phyloP scores from a whole-genome alignment of 2,888 invertebrate genomes.

The Drosophila testacea region DNA sequence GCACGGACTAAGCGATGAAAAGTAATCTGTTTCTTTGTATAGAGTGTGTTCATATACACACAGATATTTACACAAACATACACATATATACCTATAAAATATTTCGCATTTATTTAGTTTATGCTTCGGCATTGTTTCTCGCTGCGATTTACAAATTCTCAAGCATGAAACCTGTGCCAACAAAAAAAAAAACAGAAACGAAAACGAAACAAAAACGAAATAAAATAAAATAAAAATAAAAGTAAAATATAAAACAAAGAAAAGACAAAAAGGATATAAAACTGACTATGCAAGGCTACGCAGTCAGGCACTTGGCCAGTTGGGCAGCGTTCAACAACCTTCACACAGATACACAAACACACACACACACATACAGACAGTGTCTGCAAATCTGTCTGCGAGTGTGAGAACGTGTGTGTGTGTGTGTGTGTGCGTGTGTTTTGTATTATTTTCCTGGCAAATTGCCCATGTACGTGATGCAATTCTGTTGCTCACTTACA shows the following conservation, averaged over 20 bases:
- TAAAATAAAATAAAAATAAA: conserved; percentile 10
- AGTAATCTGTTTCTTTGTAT: conserved; percentile 70
- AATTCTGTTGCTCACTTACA: conserved; percentile 80
- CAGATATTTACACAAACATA: conserved; percentile 10
- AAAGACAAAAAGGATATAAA: conserved; percentile 22
- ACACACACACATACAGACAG: conserved; percentile 17
- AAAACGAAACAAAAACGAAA: conserved; percentile 10
- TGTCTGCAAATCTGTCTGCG: conserved; percentile 45
- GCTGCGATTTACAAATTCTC: conserved; percentile 81
- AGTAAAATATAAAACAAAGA: conserved; percentile 2
- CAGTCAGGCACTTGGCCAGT: conserved; percentile 53
- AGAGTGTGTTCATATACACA: conserved; percentile 16
- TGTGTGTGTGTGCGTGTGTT: conserved; percentile 35
- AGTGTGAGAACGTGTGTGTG: conserved; percentile 14
- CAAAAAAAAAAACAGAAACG: conserved; percentile 23
- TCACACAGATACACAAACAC: conserved; percentile 32
- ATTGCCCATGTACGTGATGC: conserved; percentile 82
- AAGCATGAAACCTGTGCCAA: conserved; percentile 75
- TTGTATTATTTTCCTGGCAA: conserved; percentile 80
- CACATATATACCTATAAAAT: conserved; percentile 59
- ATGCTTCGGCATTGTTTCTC: conserved; percentile 76
- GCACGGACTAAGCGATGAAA: conserved; percentile 74
- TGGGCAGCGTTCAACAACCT: conserved; percentile 65
- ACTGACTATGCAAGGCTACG: conserved; percentile 39
- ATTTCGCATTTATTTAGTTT: conserved; percentile 81